Evolutionary conservation across 2,797 vertebrate species (phyloP), one percentile per base, ranked within the genome.

Genomic region (Netta rufina): DNA sequence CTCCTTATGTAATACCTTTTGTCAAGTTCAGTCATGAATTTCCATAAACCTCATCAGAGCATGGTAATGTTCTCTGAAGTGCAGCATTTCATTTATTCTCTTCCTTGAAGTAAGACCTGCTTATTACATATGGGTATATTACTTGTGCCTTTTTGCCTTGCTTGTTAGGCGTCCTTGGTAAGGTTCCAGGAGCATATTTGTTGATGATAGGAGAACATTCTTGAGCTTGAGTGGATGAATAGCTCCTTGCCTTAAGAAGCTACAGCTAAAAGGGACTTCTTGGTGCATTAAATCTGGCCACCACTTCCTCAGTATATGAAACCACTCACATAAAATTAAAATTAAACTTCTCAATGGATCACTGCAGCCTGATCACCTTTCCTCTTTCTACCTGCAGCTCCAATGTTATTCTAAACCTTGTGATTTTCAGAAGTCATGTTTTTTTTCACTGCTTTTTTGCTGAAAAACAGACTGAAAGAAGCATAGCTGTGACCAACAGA

Each of bases 151-250:
- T 90, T 84, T 91, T 54, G 51, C 43, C 60, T 79, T 24, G 3
- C 30, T 87, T 73, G 13, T 57, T 65, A 60, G 36, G 32, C 78
- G 10, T 19, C 57, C 25, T 73, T 21, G 39, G 14, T 39, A 56
- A 84, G 13, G 8, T 54, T 90, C n/a, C 27, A 76, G 0, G 0
- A 70, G 6, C 25, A 28, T 2, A 22, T 60, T 75, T 71, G 1
- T 17, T 87, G 17, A 16, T 60, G 28, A 56, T 13, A 72, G 33
- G 19, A 77, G 8, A 24, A 8, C 6, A 20, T 54, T 56, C 15
- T 78, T 81, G 56, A 93, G 25, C 8, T 60, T 51, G 9, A 8
- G 1, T 90, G 32, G 67, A 66, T 54, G 19, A 88, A 61, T 22
- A 92, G 6, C 25, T 76, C 32, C 45, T 75, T 78, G 28, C 30